Conservation (phyloP, 2,113 vertebrate species). For the Gnathonemus longibarbis region DNA sequence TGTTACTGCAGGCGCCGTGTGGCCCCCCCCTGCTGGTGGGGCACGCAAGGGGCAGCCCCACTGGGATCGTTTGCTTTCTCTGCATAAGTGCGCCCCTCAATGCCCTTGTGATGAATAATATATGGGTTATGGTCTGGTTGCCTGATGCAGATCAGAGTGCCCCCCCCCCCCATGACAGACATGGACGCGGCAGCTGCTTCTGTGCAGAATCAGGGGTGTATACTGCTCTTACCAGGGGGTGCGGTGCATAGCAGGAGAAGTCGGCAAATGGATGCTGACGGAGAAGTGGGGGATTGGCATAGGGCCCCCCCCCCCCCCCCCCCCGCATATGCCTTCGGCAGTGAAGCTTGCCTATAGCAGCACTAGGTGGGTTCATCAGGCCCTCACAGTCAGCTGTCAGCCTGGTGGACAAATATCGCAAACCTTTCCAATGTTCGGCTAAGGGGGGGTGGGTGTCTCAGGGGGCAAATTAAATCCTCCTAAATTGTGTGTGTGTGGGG, state of each 20-base stretch:
- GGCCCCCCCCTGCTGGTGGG: background rate
- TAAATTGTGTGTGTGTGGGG: background rate
- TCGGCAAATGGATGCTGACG: background rate
- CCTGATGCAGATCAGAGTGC: conserved; percentile 27
- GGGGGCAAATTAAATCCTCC: background rate
- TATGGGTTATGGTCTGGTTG: conserved; percentile 27
- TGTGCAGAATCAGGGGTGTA: background rate
- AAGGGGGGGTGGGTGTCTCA: background rate
- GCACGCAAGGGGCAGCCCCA: background rate
- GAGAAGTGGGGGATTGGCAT: background rate
- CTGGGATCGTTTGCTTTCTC: conserved; percentile 6
- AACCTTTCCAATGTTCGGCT: background rate
- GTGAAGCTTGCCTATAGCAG: background rate
- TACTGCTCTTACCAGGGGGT: background rate
- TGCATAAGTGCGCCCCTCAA: conserved; percentile 15
- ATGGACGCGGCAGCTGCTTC: background rate
- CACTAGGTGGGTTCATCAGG: background rate
- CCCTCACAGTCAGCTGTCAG: background rate
- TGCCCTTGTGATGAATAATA: conserved; percentile 34
- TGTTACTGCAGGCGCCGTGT: background rate
- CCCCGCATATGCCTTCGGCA: background rate
- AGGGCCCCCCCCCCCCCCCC: background rate
- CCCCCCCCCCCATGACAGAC: background rate
- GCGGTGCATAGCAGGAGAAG: background rate
- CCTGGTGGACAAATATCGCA: background rate